Base-by-base conservation (phyloP, 2,888 invertebrate species). In the Tiliacea citrago region DNA sequence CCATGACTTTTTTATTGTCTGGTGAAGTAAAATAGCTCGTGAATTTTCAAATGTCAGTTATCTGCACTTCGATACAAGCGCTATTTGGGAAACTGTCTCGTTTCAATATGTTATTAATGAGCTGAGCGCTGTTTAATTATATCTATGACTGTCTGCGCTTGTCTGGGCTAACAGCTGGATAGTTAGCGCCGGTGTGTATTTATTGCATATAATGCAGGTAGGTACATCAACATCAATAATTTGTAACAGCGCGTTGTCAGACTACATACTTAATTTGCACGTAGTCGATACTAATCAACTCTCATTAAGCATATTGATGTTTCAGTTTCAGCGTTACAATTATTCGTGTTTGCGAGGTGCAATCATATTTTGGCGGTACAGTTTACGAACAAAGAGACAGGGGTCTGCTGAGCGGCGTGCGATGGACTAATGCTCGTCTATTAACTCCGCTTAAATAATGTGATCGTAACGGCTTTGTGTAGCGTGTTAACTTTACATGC, bases 261-360 rank as follows among this genome's bases (percentile, higher is more conserved):
- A 75, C 85, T 88, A 90, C 89, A 90, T 90, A 42, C 39, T 42
- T 42, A 91, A 91, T 92, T 90, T 90, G 88, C 88, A 86, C 90
- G 87, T 85, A 88, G 86, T 85, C 88, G 73, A 86, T 81, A 88
- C 94, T 93, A 94, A 95, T 95, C 94, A 94, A 93, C 91, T 86
- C 92, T 94, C 93, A 93, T 94, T 94, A 93, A 92, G 91, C 92
- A 88, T 92, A 93, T 93, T 92, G 92, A 89, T 91, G 92, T 90
- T 90, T 90, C 91, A 91, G 90, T 91, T 91, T 89, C 92, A 88
- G 68, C 87, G 90, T 93, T 91, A 94, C 92, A 93, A 92, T 92
- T 91, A 91, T 90, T 91, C 88, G 63, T 91, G 87, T 92, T 93
- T 92, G 89, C 82, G 75, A 77, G 88, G 75, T 79, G 86, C 88